These are phyloP conservation scores for Karalla daura DNA, from an alignment of 2,797 vertebrate genomes.

Conservation along the genomic window DNA sequence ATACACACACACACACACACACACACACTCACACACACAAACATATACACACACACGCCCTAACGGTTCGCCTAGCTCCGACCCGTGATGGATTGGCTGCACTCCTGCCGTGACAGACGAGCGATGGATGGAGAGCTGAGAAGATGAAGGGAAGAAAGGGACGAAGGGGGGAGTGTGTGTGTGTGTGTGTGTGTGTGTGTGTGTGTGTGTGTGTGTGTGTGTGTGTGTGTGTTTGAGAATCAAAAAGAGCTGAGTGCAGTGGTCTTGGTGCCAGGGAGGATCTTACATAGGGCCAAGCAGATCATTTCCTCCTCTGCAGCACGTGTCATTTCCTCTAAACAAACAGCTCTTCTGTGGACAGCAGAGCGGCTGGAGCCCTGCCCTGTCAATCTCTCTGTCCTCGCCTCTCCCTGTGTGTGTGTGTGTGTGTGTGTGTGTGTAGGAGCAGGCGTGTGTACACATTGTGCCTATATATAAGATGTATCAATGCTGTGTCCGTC, in stretches of 20 bases:
- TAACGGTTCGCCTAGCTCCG: conserved; percentile 71
- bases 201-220: conserved; percentile 26
- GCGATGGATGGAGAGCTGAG: conserved; percentile 82
- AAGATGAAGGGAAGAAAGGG: conserved; percentile 81
- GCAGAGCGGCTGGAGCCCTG: conserved; percentile 58
- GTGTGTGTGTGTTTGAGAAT: conserved; percentile 39
- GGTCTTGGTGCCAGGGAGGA: conserved; percentile 77
- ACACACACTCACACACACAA: conserved; percentile 19
- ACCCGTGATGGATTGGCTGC: conserved; percentile 87
- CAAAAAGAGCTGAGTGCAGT: conserved; percentile 76
- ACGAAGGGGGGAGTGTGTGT: conserved; percentile 16
- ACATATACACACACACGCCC: conserved; percentile 40
- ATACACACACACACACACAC: conserved; percentile 23
- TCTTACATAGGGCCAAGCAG: conserved; percentile 76
- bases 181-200: conserved; percentile 19
- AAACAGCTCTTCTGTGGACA: conserved; percentile 75
- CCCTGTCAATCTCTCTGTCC: conserved; percentile 47
- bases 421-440: conserved; percentile 31
- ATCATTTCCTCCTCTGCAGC: conserved; percentile 78
- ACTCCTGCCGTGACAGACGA: conserved; percentile 84
- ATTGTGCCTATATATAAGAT: conserved; percentile 9
- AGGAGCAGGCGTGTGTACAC: conserved; percentile 24
- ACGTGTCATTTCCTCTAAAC: conserved; percentile 81
- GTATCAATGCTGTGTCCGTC: neutral
- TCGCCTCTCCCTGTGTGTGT: conserved; percentile 30